Evolutionary conservation across 1,140 invertebrate genomes (phyloP), one percentile per base, ranked within the genome.

Genomic region (Cheumatopsyche charites): DNA sequence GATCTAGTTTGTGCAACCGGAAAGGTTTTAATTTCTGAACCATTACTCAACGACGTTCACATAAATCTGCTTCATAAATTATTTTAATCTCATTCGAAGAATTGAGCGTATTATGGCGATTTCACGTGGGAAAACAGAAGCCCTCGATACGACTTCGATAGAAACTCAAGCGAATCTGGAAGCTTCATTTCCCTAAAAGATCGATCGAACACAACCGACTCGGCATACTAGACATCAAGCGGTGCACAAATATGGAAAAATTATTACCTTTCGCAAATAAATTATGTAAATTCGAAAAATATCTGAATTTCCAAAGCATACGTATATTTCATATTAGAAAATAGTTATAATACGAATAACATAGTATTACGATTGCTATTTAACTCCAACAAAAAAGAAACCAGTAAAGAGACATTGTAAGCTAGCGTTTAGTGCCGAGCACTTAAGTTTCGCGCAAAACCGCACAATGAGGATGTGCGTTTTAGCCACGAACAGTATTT

Each of bases 401-500:
- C n/a, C n/a, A 36, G 9, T 36, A 3, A 36, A 36, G 29, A 36
- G 29, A 49, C 47, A 49, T 49, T 49, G 47, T 49, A 15, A 15
- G 19, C 19, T n/a, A 4, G 13, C 19, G 13, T n/a, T 13, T 15
- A 12, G 55, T 19, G 9, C 29, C 3, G 9, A 9, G 29, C 29
- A 36, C 29, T 36, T 36, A 36, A 36, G 29, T 36, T 36, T 36
- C 29, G 29, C 29, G 29, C 29, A 9, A 36, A 36, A 36, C 29
- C 29, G 29, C 29, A 65, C 41, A 65, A 65, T 21, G 25, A 41
- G 36, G 41, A 65, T 65, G 62, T 17, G 15, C 26, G 15, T 13
- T 65, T 65, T 65, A n/a, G 9, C 12, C n/a, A 17, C 26, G 36
- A 65, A 65, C 62, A 65, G 29, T 42, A 41, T 41, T 65, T 65